Conservation (phyloP, 30 jellyfish, hydroid and myxozoan species). For the Hydractinia symbiolongicarpus region DNA sequence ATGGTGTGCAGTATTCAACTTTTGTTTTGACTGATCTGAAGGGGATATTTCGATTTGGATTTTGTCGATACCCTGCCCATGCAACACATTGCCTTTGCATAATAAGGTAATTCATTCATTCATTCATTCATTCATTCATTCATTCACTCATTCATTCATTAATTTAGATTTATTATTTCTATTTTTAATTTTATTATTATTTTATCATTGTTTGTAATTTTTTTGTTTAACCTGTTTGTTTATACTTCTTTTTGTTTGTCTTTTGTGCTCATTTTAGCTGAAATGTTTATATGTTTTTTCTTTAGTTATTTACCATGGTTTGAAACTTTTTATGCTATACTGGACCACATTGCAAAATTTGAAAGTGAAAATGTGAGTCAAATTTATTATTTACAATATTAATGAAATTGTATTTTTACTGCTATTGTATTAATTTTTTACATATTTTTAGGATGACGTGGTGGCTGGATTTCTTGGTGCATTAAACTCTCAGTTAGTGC, state of each 20-base stretch:
- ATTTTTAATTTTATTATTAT: too few relatives aligned
- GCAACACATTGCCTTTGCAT: slow-evolving; percentile 85
- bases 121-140: not conserved
- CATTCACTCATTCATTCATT: too few relatives aligned
- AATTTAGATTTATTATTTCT: too few relatives aligned
- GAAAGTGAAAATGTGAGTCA: slow-evolving; percentile 3
- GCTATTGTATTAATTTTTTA: not conserved
- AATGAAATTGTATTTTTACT: too few relatives aligned
- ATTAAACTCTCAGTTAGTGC: slow-evolving; percentile 18
- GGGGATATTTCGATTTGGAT: slow-evolving; percentile 86
- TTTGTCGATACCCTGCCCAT: slow-evolving; percentile 94
- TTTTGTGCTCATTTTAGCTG: too few relatives aligned
- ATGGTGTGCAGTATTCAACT: slow-evolving; percentile 93
- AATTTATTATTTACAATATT: too few relatives aligned
- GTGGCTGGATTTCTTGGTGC: slow-evolving; percentile 1
- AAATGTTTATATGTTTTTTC: not conserved
- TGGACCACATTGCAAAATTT: slow-evolving; percentile 29
- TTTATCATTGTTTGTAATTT: too few relatives aligned
- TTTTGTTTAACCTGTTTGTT: too few relatives aligned
- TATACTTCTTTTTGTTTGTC: too few relatives aligned
- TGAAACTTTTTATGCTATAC: slow-evolving; percentile 70
- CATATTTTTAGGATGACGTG: not conserved
- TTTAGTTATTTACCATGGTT: slow-evolving; percentile 92
- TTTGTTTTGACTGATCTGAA: slow-evolving; percentile 92
- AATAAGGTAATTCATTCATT: slow-evolving; percentile 53